Conservation (phyloP, 2,797 vertebrate species). For the Carapus acus region DNA sequence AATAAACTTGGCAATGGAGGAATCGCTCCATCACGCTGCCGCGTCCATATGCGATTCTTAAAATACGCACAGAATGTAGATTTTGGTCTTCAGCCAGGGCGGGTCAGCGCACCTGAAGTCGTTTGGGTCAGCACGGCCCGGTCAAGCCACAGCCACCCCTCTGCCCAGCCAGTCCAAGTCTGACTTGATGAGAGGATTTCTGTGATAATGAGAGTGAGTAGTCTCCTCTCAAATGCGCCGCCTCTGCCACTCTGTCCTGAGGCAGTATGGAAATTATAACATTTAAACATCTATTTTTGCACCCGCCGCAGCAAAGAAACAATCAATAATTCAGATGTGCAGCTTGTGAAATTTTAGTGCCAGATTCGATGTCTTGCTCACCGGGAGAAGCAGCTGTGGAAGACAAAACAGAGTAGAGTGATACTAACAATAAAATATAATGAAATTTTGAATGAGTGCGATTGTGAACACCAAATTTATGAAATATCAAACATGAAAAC, state of each 20-base stretch:
- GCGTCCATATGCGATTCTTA: conserved; percentile 28
- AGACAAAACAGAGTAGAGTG: background rate
- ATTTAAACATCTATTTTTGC: conserved; percentile 60
- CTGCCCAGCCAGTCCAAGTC: too few relatives aligned
- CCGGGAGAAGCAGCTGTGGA: conserved; percentile 41
- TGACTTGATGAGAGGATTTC: conserved; percentile 8
- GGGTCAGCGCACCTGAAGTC: conserved; percentile 2
- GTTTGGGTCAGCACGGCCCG: background rate
- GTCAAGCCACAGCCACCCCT: background rate
- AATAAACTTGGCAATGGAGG: conserved; percentile 50
- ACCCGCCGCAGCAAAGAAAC: conserved; percentile 39
- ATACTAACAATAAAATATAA: too few relatives aligned
- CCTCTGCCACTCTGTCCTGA: conserved; percentile 41
- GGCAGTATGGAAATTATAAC: conserved; percentile 54
- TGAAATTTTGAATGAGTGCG: too few relatives aligned
- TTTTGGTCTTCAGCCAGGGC: conserved; percentile 19
- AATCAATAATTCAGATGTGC: conserved; percentile 65
- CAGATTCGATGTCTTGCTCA: conserved; percentile 45
- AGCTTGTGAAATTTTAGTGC: conserved; percentile 46
- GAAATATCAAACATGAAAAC: too few relatives aligned
- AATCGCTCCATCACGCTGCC: conserved; percentile 39
- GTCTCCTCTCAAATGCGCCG: conserved; percentile 14
- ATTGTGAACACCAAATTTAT: too few relatives aligned
- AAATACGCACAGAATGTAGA: conserved; percentile 8
- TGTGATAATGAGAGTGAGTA: conserved; percentile 2